Evolutionary conservation across 23 tunicate genomes (phyloP), one percentile per base, ranked within the genome.

Genomic region (Clavelina lepadiformis): DNA sequence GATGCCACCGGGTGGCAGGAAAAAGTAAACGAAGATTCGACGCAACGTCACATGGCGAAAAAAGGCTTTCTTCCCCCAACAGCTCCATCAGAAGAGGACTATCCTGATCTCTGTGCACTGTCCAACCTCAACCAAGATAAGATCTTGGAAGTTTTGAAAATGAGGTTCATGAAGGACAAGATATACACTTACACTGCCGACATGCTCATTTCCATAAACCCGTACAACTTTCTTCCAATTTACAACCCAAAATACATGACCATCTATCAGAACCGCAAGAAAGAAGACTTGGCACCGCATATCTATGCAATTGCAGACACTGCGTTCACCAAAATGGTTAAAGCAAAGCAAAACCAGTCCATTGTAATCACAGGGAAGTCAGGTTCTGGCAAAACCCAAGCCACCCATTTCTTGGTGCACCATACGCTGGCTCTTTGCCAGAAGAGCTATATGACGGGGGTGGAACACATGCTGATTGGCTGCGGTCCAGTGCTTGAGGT

Each of bases 371-470:
- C 87, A 32, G 87, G 87, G 20, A 80, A 80, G 50, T 80, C 87
- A 23, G 87, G 87, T n/a, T 71, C 87, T 13, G 87, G 87, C 26
- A 80, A 80, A 44, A 80, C 87, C 22, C 87, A 80, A 55, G 87
- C 87, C 26, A 80, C 87, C 1, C 87, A 80, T 30, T 80, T 51
- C 33, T 35, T 80, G 41, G 78, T 80, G 29, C 87, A 80, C 49
- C 87, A 80, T 35, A 71, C 87, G 0, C 49, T 80, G 22, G 74
- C 73, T 38, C 64, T 80, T 5, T 80, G 87, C 49, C 78, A 80
- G 32, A 80, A 71, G 56, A 80, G 78, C 35, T 71, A 71, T 49
- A 80, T 80, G 87, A 80, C 78, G 1, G 78, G 78, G 7, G 87
- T 80, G 6, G 87, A 80, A 32, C 68, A 71, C 37, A 80, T 80